Percentiles rank a stretch among this genome's conserved stretches.
These are phyloP conservation scores for Phorcus lineatus DNA, from an alignment of 2,888 invertebrate genomes.

Conservation along the genomic window DNA sequence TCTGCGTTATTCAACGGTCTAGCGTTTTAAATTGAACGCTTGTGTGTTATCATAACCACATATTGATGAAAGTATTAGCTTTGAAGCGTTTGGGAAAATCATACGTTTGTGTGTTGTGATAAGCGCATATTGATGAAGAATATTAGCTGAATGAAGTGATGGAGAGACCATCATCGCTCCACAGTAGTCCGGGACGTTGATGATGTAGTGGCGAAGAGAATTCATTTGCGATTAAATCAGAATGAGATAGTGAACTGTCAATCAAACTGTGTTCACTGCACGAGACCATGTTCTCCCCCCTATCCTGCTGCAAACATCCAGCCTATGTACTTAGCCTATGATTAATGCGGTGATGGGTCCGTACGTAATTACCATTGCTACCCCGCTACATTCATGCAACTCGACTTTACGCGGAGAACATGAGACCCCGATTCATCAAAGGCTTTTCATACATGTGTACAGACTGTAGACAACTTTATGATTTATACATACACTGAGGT, in stretches of 20 bases:
- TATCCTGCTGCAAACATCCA: not conserved
- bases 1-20: not conserved
- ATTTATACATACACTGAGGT: not conserved
- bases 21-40: not conserved
- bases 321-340: not conserved
- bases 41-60: not conserved
- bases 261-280: too few species aligned
- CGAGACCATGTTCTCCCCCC: not conserved
- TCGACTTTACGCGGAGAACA: not conserved
- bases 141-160: too few species aligned
- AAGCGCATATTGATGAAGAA: too few species aligned
- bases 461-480: not conserved
- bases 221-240: too few species aligned
- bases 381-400: not conserved
- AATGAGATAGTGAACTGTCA: too few species aligned
- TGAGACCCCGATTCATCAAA: not conserved
- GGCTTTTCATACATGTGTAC: not conserved
- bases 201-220: too few species aligned
- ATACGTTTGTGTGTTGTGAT: not conserved
- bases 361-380: not conserved
- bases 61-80: not conserved
- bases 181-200: too few species aligned
- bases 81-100: not conserved
- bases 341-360: not conserved
- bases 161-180: too few species aligned